Evolutionary conservation across 1,140 invertebrate genomes (phyloP).

Genomic region (Panagrolaimus sp.): DNA sequence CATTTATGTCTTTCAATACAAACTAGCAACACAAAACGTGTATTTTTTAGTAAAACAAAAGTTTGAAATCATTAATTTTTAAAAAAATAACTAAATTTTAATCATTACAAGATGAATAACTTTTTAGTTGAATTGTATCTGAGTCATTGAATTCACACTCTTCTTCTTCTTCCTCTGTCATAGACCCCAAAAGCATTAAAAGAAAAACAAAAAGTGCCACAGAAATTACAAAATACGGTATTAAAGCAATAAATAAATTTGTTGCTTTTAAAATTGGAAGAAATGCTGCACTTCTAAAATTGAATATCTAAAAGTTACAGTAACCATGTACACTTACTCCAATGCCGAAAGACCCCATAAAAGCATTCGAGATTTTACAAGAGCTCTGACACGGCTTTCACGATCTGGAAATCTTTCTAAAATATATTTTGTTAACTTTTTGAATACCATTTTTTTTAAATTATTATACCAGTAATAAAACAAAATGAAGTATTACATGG

Average conservation of each 20-base stretch:
- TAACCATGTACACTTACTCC: not conserved
- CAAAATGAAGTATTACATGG: not conserved
- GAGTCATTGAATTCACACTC: no score
- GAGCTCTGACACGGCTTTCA: not conserved
- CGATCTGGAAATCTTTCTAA: constrained; percentile 1
- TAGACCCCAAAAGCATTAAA: not conserved
- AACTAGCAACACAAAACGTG: no score
- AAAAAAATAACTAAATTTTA: no score
- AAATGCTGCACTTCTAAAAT: not conserved
- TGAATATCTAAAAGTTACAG: no score
- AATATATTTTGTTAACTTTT: no score
- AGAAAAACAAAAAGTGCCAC: constrained; percentile 5
- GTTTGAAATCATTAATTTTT: no score
- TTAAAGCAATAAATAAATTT: not conserved
- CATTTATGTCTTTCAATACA: no score
- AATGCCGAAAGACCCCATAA: not conserved
- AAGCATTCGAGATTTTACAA: not conserved
- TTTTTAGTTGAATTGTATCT: no score
- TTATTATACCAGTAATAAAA: not conserved
- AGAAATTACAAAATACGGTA: constrained; percentile 9
- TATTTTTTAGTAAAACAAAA: no score
- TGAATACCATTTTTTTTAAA: no score
- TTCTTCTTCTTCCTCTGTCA: no score
- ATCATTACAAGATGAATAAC: no score
- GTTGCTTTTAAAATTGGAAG: not conserved